These are phyloP conservation scores for Mesochorus sp. DNA, from an alignment of 2,888 invertebrate species.

Conservation along the genomic window DNA sequence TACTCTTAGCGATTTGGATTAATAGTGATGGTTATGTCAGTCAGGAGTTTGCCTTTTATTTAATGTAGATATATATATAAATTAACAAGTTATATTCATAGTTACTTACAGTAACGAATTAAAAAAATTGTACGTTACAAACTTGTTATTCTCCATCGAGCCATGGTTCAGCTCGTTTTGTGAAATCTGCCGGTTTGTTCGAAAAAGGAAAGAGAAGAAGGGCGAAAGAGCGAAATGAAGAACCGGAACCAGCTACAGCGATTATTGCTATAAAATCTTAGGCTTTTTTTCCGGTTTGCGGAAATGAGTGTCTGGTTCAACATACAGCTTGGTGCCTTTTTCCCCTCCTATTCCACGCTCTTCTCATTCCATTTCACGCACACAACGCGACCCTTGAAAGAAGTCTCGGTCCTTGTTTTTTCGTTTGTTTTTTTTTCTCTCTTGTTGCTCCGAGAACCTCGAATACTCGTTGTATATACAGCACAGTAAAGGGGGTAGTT, in stretches of 20 bases:
- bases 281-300: slow-evolving; percentile 51
- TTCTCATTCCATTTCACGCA: slow-evolving; percentile 30
- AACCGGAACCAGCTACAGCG: slow-evolving; percentile 16
- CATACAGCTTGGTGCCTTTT: slow-evolving; percentile 30
- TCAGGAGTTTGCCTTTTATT: no score
- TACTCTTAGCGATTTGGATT: no score
- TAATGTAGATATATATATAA: no score
- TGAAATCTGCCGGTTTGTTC: no score
- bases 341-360: slow-evolving; percentile 10
- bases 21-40: no score
- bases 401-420: slow-evolving; percentile 35
- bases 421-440: not conserved
- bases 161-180: no score
- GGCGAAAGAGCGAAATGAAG: not conserved
- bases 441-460: slow-evolving; percentile 22
- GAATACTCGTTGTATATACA: slow-evolving; percentile 46
- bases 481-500: slow-evolving; percentile 48
- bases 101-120: no score
- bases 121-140: no score
- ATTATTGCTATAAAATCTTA: slow-evolving; percentile 57
- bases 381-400: slow-evolving; percentile 39
- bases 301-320: slow-evolving; percentile 59
- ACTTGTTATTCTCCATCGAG: no score
- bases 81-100: no score
- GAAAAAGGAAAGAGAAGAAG: not conserved